Evolutionary conservation across 2,888 invertebrate genomes (phyloP), one percentile per base, ranked within the genome.

Genomic region (Cosmopolites sordidus): DNA sequence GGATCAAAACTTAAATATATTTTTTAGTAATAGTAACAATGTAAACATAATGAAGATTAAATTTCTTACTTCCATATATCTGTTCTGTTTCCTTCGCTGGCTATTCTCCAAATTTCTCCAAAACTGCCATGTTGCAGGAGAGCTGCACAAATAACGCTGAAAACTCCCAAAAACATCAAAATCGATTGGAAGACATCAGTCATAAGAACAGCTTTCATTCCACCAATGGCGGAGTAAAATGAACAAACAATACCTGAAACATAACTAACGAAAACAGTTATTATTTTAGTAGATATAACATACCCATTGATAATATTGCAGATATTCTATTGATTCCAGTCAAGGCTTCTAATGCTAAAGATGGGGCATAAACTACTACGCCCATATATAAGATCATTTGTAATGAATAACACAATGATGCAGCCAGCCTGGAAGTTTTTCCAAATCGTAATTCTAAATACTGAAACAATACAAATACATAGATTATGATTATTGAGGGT

Each of bases 381-480:
- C 94, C 90, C 78, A 90, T 91, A 64, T 92, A 92, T 16, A 92
- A 76, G 62, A 92, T 82, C 87, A 94, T 90, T 77, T 97, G 96
- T 39, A 92, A 66, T 47, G 89, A 86, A 68, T 93, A 96, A 0
- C 89, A 86, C 45, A 91, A 66, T 1, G 94, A 92, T 0, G 92
- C 92, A 14, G 84, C 74, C 58, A 89, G 74, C 64, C 95, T 78
- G 16, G 92, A 82, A 2, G 76, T 76, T 57, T 83, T 80, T 1
- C 92, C 91, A 70, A 96, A 97, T 58, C 97, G 78, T 64, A 82
- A 77, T 70, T 95, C 92, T 66, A 97, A 78, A 72, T 97, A 97
- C 85, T 89, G 73, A 57, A 78, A 78, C 61, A 59, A 56, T 30
- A n/a, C 14, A 15, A 15, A 22, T 22, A n/a, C n/a, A n/a, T n/a